A percentile compares a stretch with the other conserved stretches of the same genome.
These are phyloP conservation scores for Sinodicranocentrus sp. DNA, from an alignment of 2,888 invertebrate genomes.

Conservation along the genomic window DNA sequence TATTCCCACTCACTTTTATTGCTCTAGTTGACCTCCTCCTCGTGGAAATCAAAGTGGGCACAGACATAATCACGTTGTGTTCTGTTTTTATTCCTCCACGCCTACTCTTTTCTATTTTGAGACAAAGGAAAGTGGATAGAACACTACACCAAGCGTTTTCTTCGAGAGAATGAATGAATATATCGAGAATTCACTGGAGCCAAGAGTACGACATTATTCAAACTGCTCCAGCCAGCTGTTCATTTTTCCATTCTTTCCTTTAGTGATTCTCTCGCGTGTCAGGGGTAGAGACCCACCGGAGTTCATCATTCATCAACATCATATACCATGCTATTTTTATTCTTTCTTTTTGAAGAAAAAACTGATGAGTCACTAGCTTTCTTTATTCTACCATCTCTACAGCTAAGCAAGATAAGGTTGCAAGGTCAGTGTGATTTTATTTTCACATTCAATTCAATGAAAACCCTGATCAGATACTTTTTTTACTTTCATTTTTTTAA, in stretches of 20 bases:
- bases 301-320: conserved; percentile 68
- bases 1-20: conserved; percentile 39
- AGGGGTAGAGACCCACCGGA: conserved; percentile 44
- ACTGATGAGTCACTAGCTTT: no score
- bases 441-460: no score
- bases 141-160: background rate
- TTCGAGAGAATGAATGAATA: no score
- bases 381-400: no score
- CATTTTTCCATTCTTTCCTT: conserved; percentile 46
- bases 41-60: conserved; percentile 49
- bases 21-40: conserved; percentile 44
- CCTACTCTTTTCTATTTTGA: conserved; percentile 18
- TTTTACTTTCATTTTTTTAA: background rate
- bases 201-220: background rate
- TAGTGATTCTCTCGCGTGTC: background rate
- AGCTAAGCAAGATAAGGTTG: no score
- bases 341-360: background rate
- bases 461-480: no score
- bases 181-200: no score
- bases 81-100: conserved; percentile 14
- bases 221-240: conserved; percentile 35
- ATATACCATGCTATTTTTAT: conserved; percentile 5
- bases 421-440: no score
- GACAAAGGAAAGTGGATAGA: conserved; percentile 23
- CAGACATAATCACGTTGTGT: conserved; percentile 61